Evolutionary conservation across 2,113 vertebrate genomes (phyloP).

Genomic region (Shinisaurus crocodilurus): DNA sequence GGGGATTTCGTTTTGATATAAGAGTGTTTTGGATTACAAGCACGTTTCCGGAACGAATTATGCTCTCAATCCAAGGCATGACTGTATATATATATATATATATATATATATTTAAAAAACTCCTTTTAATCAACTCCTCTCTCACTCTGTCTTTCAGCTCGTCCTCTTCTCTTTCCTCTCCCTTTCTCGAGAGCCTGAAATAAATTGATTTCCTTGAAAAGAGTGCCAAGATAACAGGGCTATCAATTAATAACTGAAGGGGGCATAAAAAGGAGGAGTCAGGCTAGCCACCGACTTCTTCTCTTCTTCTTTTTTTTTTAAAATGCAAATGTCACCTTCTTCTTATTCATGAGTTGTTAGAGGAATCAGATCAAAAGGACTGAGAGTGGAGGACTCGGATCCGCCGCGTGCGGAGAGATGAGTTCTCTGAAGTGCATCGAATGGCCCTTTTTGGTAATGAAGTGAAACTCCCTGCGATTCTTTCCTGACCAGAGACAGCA

Average conservation of each 20-base stretch:
- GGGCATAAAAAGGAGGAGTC: neutral
- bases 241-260: neutral
- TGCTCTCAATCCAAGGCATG: too few relatives aligned
- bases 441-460: conserved; percentile 13
- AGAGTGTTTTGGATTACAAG: too few relatives aligned
- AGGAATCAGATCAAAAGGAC: neutral
- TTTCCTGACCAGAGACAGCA: neutral
- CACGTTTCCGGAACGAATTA: too few relatives aligned
- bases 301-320: neutral
- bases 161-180: neutral
- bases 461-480: neutral
- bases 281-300: neutral
- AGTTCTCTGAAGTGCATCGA: accelerated
- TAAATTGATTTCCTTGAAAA: conserved; percentile 24
- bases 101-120: neutral
- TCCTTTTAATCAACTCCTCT: neutral
- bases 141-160: too few relatives aligned
- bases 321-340: neutral
- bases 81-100: too few relatives aligned
- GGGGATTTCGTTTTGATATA: too few relatives aligned
- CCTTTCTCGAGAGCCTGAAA: conserved; percentile 9
- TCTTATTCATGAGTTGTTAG: neutral
- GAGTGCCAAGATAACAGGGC: neutral
- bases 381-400: accelerated
- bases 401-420: neutral